phyloP scores from a whole-genome alignment of 1,140 invertebrate species.

The Homarus americanus region DNA sequence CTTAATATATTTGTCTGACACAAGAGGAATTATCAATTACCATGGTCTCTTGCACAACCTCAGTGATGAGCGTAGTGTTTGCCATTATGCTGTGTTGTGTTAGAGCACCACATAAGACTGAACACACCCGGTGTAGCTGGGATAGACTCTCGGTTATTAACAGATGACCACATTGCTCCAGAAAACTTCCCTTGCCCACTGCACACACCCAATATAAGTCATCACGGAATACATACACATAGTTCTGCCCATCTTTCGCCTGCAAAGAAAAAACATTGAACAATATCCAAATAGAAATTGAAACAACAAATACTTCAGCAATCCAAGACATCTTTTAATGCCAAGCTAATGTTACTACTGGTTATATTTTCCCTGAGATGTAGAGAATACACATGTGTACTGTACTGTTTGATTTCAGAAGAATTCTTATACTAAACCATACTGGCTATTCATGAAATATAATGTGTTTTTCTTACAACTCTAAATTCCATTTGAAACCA shows the following conservation, averaged over 20 bases:
- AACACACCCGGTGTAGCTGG: constrained; percentile 52
- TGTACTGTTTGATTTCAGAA: too few relatives aligned
- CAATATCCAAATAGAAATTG: too few relatives aligned
- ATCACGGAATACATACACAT: constrained; percentile 66
- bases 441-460: too few relatives aligned
- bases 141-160: constrained; percentile 43
- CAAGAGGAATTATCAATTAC: constrained; percentile 21
- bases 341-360: too few relatives aligned
- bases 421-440: too few relatives aligned
- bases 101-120: constrained; percentile 45
- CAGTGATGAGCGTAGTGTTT: constrained; percentile 51
- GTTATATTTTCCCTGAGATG: too few relatives aligned
- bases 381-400: too few relatives aligned
- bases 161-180: constrained; percentile 42
- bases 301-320: too few relatives aligned
- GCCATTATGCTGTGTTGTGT: constrained; percentile 63
- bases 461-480: too few relatives aligned
- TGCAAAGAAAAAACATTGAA: constrained; percentile 4
- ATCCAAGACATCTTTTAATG: too few relatives aligned
- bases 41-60: constrained; percentile 62
- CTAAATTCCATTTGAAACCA: too few relatives aligned
- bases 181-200: constrained; percentile 27
- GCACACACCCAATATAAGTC: constrained; percentile 61
- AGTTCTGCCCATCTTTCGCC: constrained; percentile 43
- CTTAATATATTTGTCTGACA: too few relatives aligned